Conservation (phyloP, 2,888 invertebrate species). For the Zygothrica quintamaculata region DNA sequence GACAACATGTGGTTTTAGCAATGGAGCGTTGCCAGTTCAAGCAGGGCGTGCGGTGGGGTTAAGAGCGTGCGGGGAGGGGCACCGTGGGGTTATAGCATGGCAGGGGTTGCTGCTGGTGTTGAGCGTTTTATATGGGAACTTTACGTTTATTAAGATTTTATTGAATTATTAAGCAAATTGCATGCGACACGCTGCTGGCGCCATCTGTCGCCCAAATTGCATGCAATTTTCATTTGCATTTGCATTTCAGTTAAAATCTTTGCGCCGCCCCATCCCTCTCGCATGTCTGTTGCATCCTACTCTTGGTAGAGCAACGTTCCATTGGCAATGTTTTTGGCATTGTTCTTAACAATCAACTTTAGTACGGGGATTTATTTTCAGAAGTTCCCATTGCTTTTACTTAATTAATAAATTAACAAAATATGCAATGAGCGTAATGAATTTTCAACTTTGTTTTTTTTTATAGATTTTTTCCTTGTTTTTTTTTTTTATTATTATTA, state of each 20-base stretch:
- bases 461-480: background rate
- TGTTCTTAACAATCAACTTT: slow-evolving; percentile 28
- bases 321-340: too few relatives aligned
- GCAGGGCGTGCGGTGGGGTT: background rate
- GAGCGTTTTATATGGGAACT: slow-evolving; percentile 31
- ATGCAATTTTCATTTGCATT: slow-evolving; percentile 55
- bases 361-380: slow-evolving; percentile 16
- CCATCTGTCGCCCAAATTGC: slow-evolving; percentile 69
- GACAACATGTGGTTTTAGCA: slow-evolving; percentile 73
- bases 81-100: too few relatives aligned
- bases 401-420: slow-evolving; percentile 40
- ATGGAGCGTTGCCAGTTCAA: slow-evolving; percentile 31
- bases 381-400: slow-evolving; percentile 27
- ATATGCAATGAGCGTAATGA: slow-evolving; percentile 39
- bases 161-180: slow-evolving; percentile 79
- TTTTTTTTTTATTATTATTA: slow-evolving; percentile 15
- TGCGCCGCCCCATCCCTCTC: background rate
- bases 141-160: slow-evolving; percentile 68
- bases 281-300: too few relatives aligned
- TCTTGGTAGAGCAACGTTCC: too few relatives aligned
- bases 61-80: too few relatives aligned
- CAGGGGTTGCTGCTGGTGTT: slow-evolving; percentile 10
- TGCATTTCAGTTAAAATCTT: slow-evolving; percentile 25
- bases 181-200: slow-evolving; percentile 77
- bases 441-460: slow-evolving; percentile 5